Base-by-base conservation (phyloP, 2,888 invertebrate species). In the Notocelia uddmanniana region DNA sequence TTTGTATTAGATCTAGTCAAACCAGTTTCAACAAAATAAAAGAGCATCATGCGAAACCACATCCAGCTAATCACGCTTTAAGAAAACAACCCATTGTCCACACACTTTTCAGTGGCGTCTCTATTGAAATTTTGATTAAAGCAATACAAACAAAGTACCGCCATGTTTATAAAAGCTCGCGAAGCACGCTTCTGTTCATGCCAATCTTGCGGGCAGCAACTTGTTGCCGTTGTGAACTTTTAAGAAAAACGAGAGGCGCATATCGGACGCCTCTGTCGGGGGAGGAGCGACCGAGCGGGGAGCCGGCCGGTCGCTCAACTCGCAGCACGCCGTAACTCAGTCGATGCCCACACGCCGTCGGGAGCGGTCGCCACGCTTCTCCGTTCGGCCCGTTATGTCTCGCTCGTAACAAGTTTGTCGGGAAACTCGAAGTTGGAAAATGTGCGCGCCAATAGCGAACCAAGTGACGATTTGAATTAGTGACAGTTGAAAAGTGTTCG, bases 391-490 rank as follows among this genome's bases (percentile, higher is more conserved):
- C 92, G 93, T 91, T 91, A 93, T 93, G 93, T 88, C 83, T 89
- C 91, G 90, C 86, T 89, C 88, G 91, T 87, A 93, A 93, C 93
- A 92, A 93, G 93, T 93, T 93, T 93, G 92, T 93, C 93, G 93
- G 91, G 92, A 91, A 92, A 91, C 90, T 91, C 85, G 82, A 92
- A 91, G 89, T 92, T 92, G 92, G 90, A 88, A 88, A 86, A 93
- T 93, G 92, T 91, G 89, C 86, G 87, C 87, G 90, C 85, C 86
- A 86, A 88, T 79, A 86, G 45, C 45, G 45, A 80, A 83, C 78
- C 84, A 86, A 89, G 90, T 92, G 92, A 91, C 88, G 84, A 86
- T 91, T 91, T 92, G 84, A 91, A 85, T 86, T 80, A 91, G 92
- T 93, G 91, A 92, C 89, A 89, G 89, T 90, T 88, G 75, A 81